Base-by-base conservation (phyloP, 2,888 invertebrate genomes). In the Hypsopygia costalis region DNA sequence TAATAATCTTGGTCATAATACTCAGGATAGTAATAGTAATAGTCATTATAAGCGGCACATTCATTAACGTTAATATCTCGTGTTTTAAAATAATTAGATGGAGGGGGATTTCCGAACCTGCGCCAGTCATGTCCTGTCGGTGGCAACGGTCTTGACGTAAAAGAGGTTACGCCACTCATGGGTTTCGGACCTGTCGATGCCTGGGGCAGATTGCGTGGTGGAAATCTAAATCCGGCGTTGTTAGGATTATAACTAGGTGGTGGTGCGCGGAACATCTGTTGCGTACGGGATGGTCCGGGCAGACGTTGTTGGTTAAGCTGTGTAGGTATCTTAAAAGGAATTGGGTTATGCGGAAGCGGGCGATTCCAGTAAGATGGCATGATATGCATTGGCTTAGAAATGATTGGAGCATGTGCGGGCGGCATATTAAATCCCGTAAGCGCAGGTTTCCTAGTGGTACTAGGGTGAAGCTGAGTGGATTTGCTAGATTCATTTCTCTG, bases 141-240 rank as follows among this genome's bases (percentile, higher is more conserved):
- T 12, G 41, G 41, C 6, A 41, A 32, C 1, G 6, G 11, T 30
- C 27, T 34, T 2, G 44, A 4, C 1, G 10, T 27, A n/a, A 22
- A 41, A 9, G 36, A 37, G 12, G 31, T 37, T 0, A 44, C 44
- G 7, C 44, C 44, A 11, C 44, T 46, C 46, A 46, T 46, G 9
- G 46, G 43, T 1, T 20, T 20, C 7, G 46, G 37, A 9, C n/a
- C 29, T 16, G 8, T 11, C n/a, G n/a, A n/a, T n/a, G n/a, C n/a
- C n/a, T n/a, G n/a, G n/a, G n/a, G n/a, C n/a, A 39, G 10, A 25
- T 36, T 34, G n/a, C 30, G 21, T 1, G 35, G 10, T 9, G 44
- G 36, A 6, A 40, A 1, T 25, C 28, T 31, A 29, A 41, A 41
- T 1, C 7, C 10, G 10, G 40, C 38, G 21, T 28, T 40, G 2